Evolutionary conservation across 2,113 vertebrate genomes (phyloP).

Genomic region (Phyllostomus discolor): DNA sequence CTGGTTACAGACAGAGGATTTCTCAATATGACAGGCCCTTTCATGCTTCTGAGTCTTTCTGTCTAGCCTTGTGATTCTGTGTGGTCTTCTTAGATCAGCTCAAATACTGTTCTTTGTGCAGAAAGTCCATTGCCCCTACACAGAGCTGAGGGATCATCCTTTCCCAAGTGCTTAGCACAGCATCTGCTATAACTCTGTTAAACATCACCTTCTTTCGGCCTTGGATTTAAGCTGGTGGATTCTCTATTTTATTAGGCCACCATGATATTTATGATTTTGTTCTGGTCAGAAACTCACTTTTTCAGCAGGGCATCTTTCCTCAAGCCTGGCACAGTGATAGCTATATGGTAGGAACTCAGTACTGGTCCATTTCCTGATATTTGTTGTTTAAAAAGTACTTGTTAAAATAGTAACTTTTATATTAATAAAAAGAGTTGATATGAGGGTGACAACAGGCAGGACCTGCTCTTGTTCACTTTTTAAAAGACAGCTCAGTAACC

Average conservation of each 20-base stretch:
- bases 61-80: neutral
- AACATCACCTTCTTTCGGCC: neutral
- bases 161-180: neutral
- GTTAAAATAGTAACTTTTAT: neutral
- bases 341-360: neutral
- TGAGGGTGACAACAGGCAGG: neutral
- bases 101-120: neutral
- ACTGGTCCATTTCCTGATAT: neutral
- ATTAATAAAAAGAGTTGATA: neutral
- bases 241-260: neutral
- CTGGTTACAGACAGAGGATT: neutral
- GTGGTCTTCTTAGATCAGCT: neutral
- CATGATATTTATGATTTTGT: neutral
- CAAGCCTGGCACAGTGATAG: neutral
- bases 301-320: neutral
- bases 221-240: neutral
- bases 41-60: neutral
- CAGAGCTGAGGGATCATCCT: neutral
- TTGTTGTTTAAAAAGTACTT: neutral
- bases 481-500: neutral
- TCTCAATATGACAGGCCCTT: neutral
- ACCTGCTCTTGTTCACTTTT: neutral
- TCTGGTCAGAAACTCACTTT: neutral
- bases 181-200: neutral
- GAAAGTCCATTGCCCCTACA: neutral